phyloP scores from a whole-genome alignment of 92 coral and sea anemone species.

The Actinernus sp. region DNA sequence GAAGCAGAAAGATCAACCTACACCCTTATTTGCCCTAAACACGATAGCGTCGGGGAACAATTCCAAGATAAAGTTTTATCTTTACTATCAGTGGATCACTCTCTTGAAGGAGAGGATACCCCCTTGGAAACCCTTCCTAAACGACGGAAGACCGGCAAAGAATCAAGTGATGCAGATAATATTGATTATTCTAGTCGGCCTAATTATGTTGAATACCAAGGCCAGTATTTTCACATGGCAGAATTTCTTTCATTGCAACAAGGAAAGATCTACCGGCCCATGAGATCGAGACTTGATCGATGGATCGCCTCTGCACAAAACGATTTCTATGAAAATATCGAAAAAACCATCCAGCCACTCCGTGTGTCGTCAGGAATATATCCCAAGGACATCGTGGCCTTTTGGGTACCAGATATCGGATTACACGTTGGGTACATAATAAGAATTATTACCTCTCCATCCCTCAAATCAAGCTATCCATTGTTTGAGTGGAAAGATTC shows the following conservation, averaged over 20 bases:
- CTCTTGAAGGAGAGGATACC: slow-evolving; percentile 1
- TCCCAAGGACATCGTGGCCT: slow-evolving; percentile 21
- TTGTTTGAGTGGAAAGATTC: slow-evolving; percentile 12
- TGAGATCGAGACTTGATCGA: slow-evolving; percentile 9
- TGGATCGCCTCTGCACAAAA: slow-evolving; percentile 39
- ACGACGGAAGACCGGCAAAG: background rate
- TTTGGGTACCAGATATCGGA: slow-evolving; percentile 24
- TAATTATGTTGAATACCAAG: slow-evolving; percentile 11
- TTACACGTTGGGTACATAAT: slow-evolving; percentile 24
- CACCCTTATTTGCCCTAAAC: slow-evolving; percentile 32
- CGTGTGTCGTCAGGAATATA: slow-evolving; percentile 5
- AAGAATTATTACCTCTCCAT: slow-evolving; percentile 17
- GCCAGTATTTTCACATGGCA: no score
- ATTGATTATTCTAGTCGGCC: background rate
- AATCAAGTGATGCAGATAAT: background rate
- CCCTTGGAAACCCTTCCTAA: background rate
- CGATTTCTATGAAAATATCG: slow-evolving; percentile 26
- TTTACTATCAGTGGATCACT: background rate
- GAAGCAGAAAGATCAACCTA: slow-evolving; percentile 6
- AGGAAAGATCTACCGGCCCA: slow-evolving; percentile 23
- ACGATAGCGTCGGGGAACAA: slow-evolving; percentile 1
- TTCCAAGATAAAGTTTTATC: slow-evolving; percentile 7
- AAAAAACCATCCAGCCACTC: background rate
- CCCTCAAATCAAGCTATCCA: slow-evolving; percentile 12
- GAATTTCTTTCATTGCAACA: no score